Base-by-base conservation (phyloP, 1,140 invertebrate species). In the Holotrichia oblita region DNA sequence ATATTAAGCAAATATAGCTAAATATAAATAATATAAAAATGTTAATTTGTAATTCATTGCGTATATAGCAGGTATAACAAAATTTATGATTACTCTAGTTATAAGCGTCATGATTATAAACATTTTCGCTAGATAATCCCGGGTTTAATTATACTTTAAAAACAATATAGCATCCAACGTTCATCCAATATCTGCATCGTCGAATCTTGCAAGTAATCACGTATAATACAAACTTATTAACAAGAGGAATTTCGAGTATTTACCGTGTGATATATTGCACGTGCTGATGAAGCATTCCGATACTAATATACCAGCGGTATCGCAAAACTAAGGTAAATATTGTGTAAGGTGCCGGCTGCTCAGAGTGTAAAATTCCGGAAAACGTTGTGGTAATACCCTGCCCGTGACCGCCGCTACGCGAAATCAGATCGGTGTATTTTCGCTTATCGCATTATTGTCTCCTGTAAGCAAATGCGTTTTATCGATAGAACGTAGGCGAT, bases 391-490 rank as follows among this genome's bases (percentile, higher is more conserved):
- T 27, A 69, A 27, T 20, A 12, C 61, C 3, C 6, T 14, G 48
- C n/a, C 2, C 48, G 48, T 17, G 48, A 55, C n/a, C 48, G 14
- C 61, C 61, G 27, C 59, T 2, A 9, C 9, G 17, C 12, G 27
- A 22, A 69, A 69, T 22, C 22, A 17, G 10, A 22, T 10, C 61
- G 22, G 61, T 69, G 27, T 27, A 69, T 34, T 34, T 34, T 69
- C 61, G 48, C 61, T 69, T 69, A 69, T 69, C 61, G 27, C 61
- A 34, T 69, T 34, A 27, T 69, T 69, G 61, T 69, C 61, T 69
- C 8, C 20, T 17, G 27, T 69, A 69, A 27, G 27, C 27, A 69
- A 27, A 34, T 22, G 14, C 6, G 20, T 20, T 24, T 34, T 69
- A 69, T 69, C 61, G 61, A 69, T 69, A 34, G 17, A 64, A 22